phyloP scores from a whole-genome alignment of 2,888 invertebrate genomes.

The Blera fallax region DNA sequence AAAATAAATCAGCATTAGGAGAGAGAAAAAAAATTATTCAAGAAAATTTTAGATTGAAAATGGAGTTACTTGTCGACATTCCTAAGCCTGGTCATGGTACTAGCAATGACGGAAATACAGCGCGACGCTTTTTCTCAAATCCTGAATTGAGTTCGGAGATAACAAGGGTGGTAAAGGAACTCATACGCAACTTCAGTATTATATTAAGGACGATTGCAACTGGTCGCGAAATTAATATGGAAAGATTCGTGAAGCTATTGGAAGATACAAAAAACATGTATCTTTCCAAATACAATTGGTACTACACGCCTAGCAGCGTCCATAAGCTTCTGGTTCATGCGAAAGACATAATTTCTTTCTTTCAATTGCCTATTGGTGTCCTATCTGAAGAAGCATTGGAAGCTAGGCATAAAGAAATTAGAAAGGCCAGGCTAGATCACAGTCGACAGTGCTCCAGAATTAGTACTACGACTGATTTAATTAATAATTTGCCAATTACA shows the following conservation, averaged over 20 bases:
- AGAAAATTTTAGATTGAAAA: constrained; percentile 16
- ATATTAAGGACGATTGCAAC: neutral
- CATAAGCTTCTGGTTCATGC: too few species aligned
- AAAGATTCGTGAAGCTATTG: neutral
- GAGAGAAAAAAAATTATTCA: constrained; percentile 16
- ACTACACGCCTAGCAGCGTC: constrained; percentile 22
- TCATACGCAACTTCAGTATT: neutral
- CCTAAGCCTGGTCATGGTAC: neutral
- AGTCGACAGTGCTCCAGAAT: too few species aligned
- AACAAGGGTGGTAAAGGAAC: too few species aligned
- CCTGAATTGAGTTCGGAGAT: too few species aligned
- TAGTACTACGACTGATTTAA: too few species aligned
- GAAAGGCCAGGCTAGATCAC: too few species aligned
- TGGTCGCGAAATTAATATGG: too few species aligned
- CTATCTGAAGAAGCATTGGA: constrained; percentile 1
- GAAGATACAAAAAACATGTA: constrained; percentile 3
- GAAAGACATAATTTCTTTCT: constrained; percentile 18
- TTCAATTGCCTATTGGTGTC: constrained; percentile 22
- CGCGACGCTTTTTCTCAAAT: too few species aligned
- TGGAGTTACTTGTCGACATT: neutral
- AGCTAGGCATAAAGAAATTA: too few species aligned
- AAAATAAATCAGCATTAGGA: neutral
- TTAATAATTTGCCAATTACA: too few species aligned
- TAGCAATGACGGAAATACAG: neutral
- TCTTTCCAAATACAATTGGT: constrained; percentile 25